Conservation (phyloP, 53 echinoderm and acorn worm genomes). For the Holothuria scabra region DNA sequence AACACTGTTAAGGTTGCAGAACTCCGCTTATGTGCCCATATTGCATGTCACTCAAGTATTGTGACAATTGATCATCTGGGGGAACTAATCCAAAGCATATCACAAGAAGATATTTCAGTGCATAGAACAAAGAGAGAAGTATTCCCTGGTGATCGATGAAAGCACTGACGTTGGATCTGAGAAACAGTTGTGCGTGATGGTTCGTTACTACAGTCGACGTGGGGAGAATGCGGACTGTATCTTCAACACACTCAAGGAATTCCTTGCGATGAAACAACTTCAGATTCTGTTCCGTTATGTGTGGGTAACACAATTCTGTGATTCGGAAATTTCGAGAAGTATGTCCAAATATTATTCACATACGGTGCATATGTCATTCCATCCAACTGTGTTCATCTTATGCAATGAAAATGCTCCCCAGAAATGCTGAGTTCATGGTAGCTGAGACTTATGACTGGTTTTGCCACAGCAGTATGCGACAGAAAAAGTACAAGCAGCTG, state of each 20-base stretch:
- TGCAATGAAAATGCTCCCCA: slow-evolving; percentile 28
- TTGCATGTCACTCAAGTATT: too few species aligned
- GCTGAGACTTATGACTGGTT: slow-evolving; percentile 21
- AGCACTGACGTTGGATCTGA: slow-evolving; percentile 34
- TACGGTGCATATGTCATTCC: slow-evolving; percentile 11
- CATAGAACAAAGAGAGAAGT: slow-evolving; percentile 14
- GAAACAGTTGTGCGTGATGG: slow-evolving; percentile 25
- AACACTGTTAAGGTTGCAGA: slow-evolving; percentile 12
- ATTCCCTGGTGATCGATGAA: neutral
- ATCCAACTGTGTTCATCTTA: slow-evolving; percentile 6
- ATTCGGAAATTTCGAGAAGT: too few species aligned
- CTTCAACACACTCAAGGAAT: neutral
- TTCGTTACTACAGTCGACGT: slow-evolving; percentile 15
- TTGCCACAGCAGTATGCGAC: neutral
- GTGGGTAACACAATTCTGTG: too few species aligned
- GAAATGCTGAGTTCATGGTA: slow-evolving; percentile 16
- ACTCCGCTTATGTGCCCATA: slow-evolving; percentile 20
- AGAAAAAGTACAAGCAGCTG: slow-evolving; percentile 20
- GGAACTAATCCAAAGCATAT: slow-evolving; percentile 15
- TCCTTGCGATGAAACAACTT: neutral
- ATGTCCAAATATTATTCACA: too few species aligned
- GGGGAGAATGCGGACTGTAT: neutral
- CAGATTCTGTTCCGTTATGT: neutral
- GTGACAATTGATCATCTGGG: slow-evolving; percentile 29
- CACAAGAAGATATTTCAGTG: slow-evolving; percentile 11